These are phyloP conservation scores for Addax nasomaculatus DNA, from an alignment of 2,113 vertebrate species.

Conservation along the genomic window DNA sequence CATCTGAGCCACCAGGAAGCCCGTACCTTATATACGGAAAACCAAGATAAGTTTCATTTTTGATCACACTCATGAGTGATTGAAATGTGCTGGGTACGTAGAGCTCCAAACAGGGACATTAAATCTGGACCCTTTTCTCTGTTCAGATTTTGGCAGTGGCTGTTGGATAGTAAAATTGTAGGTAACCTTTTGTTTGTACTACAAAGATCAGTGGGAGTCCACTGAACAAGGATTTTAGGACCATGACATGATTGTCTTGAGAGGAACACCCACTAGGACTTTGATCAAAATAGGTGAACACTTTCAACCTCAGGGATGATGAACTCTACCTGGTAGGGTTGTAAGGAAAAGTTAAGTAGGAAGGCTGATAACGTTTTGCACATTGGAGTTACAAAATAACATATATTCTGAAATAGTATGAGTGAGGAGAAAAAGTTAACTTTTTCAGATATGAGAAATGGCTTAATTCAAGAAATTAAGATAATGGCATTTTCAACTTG, in stretches of 20 bases:
- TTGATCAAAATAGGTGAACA: background rate
- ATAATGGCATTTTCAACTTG: background rate
- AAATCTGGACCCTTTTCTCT: background rate
- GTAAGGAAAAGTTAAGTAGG: background rate
- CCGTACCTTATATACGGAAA: background rate
- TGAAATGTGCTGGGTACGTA: background rate
- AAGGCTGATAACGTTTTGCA: background rate
- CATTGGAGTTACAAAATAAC: background rate
- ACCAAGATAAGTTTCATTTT: background rate
- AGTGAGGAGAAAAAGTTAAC: background rate
- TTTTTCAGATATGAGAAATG: background rate
- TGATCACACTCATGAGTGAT: background rate
- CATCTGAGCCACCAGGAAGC: background rate
- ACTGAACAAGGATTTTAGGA: background rate
- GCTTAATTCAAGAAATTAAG: background rate
- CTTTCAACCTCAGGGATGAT: background rate
- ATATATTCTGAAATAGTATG: background rate
- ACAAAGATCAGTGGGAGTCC: background rate
- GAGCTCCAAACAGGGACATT: background rate
- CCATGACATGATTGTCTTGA: background rate
- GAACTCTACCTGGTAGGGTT: background rate
- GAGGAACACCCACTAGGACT: background rate
- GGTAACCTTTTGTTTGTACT: background rate
- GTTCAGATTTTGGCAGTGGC: background rate
- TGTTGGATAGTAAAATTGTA: background rate